phyloP scores from a whole-genome alignment of 1,140 invertebrate species.

The Apis dorsata region DNA sequence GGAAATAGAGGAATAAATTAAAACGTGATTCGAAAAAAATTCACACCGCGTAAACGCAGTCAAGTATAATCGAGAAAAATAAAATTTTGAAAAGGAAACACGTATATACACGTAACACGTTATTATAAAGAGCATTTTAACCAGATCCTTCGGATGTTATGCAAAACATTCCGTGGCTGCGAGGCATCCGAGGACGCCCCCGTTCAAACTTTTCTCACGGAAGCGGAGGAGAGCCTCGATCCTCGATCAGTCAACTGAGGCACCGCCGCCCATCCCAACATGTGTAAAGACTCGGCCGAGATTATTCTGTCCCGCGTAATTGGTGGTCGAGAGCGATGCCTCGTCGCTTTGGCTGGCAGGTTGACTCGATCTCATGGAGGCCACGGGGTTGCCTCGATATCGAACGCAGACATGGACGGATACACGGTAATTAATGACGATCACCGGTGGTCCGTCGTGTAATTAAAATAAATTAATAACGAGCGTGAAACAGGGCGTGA shows the following conservation, averaged over 20 bases:
- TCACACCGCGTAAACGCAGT: no score
- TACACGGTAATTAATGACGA: constrained; percentile 73
- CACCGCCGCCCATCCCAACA: not conserved
- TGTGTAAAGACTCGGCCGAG: constrained; percentile 20
- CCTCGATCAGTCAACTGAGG: not conserved
- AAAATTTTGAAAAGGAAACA: no score
- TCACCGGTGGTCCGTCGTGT: constrained; percentile 66
- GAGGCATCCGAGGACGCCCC: not conserved
- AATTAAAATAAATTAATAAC: constrained; percentile 78
- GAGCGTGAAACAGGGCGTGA: constrained; percentile 61
- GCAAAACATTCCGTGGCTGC: not conserved
- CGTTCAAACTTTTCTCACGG: not conserved
- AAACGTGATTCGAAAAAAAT: no score
- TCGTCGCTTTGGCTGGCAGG: constrained; percentile 32
- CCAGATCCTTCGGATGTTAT: not conserved
- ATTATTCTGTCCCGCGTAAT: constrained; percentile 52
- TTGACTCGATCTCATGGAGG: no score
- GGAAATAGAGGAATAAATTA: no score
- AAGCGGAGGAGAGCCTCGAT: not conserved
- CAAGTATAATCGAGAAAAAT: no score
- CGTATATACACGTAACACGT: no score
- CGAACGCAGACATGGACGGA: constrained; percentile 31
- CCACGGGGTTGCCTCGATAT: no score
- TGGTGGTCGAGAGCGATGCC: constrained; percentile 54
- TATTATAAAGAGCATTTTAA: not conserved